phyloP scores from a whole-genome alignment of 35 echinoderm and acorn worm genomes.

The Apostichopus japonicus region DNA sequence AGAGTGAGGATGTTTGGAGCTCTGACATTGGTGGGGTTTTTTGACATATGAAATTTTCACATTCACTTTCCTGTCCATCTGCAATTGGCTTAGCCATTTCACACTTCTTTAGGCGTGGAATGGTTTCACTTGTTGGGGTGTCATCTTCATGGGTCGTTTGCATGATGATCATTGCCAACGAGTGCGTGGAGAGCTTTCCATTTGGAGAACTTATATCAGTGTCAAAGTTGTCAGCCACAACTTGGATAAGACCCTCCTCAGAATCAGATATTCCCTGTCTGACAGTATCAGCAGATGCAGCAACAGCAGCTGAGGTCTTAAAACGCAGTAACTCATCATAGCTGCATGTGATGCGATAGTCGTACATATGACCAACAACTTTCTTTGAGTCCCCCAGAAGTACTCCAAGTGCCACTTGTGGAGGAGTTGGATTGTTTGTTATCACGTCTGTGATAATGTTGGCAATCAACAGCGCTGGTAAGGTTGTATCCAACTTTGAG shows the following conservation, averaged over 20 bases:
- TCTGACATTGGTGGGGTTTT: too few relatives aligned
- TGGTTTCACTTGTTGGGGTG: too few relatives aligned
- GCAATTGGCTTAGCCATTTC: too few relatives aligned
- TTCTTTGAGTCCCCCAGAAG: conserved; percentile 59
- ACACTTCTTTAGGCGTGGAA: too few relatives aligned
- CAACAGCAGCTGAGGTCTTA: conserved; percentile 46
- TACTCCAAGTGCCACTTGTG: conserved; percentile 61
- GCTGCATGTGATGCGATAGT: conserved; percentile 66
- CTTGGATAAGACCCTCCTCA: conserved; percentile 58
- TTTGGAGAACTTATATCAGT: conserved; percentile 67
- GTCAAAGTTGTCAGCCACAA: conserved; percentile 80
- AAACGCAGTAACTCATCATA: conserved; percentile 67
- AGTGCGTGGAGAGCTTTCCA: conserved; percentile 70
- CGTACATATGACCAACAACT: conserved; percentile 46
- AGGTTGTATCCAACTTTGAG: conserved; percentile 55
- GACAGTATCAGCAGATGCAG: conserved; percentile 19
- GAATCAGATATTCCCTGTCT: conserved; percentile 40
- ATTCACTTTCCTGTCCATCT: too few relatives aligned
- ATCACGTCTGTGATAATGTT: conserved; percentile 59
- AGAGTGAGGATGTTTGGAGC: neutral
- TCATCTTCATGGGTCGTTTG: neutral
- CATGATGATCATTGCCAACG: conserved; percentile 63
- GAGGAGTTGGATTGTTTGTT: conserved; percentile 50
- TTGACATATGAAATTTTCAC: too few relatives aligned
- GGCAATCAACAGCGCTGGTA: conserved; percentile 61